A percentile compares a stretch with the other conserved stretches of the same genome.
Evolutionary conservation across 2,888 invertebrate species (phyloP).

Genomic region (Tricholauxania praeusta): DNA sequence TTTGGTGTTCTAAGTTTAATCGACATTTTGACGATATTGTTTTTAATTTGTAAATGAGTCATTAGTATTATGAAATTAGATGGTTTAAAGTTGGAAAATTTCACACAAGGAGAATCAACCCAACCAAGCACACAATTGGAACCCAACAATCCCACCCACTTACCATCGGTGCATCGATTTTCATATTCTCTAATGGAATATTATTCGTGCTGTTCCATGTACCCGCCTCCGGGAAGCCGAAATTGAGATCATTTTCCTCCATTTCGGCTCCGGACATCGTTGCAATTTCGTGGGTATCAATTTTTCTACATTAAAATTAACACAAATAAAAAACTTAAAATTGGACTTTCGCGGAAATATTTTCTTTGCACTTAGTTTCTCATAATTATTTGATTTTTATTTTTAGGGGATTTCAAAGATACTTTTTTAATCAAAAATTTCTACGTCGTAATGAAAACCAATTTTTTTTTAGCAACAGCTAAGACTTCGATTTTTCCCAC

Average conservation of each 20-base stretch:
- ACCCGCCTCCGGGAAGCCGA: constrained; percentile 65
- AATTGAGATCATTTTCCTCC: constrained; percentile 59
- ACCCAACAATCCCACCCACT: constrained; percentile 38
- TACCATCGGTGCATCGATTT: constrained; percentile 82
- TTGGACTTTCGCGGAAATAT: too few relatives aligned
- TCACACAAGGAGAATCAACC: too few relatives aligned
- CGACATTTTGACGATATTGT: too few relatives aligned
- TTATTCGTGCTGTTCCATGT: constrained; percentile 74
- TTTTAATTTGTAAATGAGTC: too few relatives aligned
- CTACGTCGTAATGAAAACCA: neutral
- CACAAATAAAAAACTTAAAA: too few relatives aligned
- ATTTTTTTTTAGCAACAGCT: constrained; percentile 20
- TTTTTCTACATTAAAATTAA: constrained; percentile 20
- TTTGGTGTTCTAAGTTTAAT: too few relatives aligned
- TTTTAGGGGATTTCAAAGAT: too few relatives aligned
- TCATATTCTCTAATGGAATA: constrained; percentile 76
- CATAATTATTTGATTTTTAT: too few relatives aligned
- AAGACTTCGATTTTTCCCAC: constrained; percentile 50
- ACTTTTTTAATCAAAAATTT: too few relatives aligned
- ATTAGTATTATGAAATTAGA: too few relatives aligned
- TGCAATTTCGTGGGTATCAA: constrained; percentile 29
- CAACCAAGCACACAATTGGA: constrained; percentile 15
- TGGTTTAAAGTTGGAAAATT: too few relatives aligned
- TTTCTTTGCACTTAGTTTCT: too few relatives aligned
- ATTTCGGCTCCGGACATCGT: constrained; percentile 41